Percentiles rank a stretch among this genome's conserved stretches.
phyloP scores from a whole-genome alignment of 2,797 vertebrate species.

The Sebastes iracundus region DNA sequence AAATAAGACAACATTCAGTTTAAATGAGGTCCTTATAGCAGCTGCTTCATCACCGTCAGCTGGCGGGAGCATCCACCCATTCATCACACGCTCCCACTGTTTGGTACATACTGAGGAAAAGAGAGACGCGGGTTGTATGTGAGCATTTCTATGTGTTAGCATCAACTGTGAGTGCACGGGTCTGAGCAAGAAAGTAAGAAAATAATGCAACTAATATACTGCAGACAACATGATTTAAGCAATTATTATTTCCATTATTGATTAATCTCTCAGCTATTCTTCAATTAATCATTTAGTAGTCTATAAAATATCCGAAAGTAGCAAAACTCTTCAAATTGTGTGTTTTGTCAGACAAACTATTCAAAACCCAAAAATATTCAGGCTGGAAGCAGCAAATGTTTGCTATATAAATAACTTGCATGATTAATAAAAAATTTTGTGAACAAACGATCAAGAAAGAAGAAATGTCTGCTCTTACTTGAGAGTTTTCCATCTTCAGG shows the following conservation, averaged over 20 bases:
- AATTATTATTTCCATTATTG: background rate
- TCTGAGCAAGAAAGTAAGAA: background rate
- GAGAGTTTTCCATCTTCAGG: background rate
- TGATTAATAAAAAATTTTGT: too few relatives aligned
- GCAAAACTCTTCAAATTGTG: background rate
- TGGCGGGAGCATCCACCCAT: constrained; percentile 12
- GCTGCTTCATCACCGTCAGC: constrained; percentile 69
- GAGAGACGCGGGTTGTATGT: background rate
- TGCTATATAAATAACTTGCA: background rate
- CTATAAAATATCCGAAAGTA: background rate
- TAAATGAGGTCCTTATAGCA: constrained; percentile 66
- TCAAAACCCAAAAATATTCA: too few relatives aligned
- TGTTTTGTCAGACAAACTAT: background rate
- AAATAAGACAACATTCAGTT: constrained; percentile 79
- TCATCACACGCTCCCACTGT: constrained; percentile 23
- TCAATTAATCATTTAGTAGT: background rate
- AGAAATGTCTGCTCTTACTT: background rate
- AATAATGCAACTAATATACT: background rate
- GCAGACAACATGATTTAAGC: background rate
- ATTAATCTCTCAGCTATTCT: background rate
- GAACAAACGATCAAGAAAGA: background rate
- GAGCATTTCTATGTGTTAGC: background rate
- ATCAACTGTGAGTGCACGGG: background rate
- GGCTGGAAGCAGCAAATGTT: background rate
- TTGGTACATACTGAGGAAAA: background rate